Base-by-base conservation (phyloP, 1,140 invertebrate species). In the Thaumatotibia leucotreta region DNA sequence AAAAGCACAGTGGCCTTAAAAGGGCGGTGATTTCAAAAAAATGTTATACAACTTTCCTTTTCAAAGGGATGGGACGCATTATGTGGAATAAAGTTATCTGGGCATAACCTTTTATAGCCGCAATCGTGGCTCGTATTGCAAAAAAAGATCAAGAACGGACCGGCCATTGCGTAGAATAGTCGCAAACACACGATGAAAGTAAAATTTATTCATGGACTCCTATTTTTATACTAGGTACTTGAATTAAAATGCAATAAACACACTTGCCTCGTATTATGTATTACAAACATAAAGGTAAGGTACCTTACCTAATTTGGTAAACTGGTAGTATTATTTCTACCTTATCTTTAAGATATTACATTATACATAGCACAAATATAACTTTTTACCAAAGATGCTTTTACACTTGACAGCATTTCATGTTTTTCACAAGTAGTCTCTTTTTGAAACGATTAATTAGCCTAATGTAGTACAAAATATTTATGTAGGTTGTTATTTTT, bases 51-150 rank as follows among this genome's bases (percentile, higher is more conserved):
- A 83, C 83, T 88, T 82, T 88, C 83, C 80, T 81, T 82, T 84
- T 88, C 81, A 84, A 86, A 86, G 81, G 81, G 82, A 82, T 79
- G 72, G 74, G 75, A 76, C 71, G 75, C 76, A 81, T 82, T 80
- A 82, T 83, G 79, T 82, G 77, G 78, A 77, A 87, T 86, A 87
- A 86, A 84, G 76, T 86, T 86, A 84, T 86, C 82, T 86, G 81
- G 79, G 79, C 81, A 80, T 81, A 75, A 69, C 82, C 79, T 82
- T 88, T 88, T 86, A 84, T 80, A 72, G 83, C 62, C 35, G 67
- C 69, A 73, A 76, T 75, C 75, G 69, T 71, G 77, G 75, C 52
- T 74, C 73, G 73, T 76, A 76, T 75, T 69, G 75, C 73, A 80
- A 84, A 83, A n/a, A 79, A 86, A 80, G 79, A 77, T 80, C 76